phyloP scores from a whole-genome alignment of 2,797 vertebrate species.

The Coranthus polyacanthus region DNA sequence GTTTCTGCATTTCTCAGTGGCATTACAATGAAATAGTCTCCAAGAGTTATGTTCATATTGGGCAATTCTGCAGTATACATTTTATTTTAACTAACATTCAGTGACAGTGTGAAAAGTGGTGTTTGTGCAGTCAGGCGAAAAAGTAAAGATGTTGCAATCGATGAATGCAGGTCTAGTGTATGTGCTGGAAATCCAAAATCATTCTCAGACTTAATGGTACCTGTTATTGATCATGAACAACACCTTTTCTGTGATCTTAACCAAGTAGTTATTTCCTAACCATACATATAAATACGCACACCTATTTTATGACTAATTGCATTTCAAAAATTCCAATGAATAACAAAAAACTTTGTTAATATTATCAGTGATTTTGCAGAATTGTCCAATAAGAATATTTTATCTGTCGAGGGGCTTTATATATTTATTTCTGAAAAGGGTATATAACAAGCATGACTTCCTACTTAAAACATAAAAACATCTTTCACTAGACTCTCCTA shows the following conservation, averaged over 20 bases:
- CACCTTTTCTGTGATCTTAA: not conserved
- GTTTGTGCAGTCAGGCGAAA: not conserved
- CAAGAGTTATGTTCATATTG: slow-evolving; percentile 15
- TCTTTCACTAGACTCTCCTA: slow-evolving; percentile 16
- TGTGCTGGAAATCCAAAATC: not conserved
- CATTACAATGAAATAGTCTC: slow-evolving; percentile 28
- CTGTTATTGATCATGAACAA: no score
- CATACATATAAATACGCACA: not conserved
- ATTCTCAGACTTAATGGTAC: not conserved
- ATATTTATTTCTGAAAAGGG: slow-evolving; percentile 5
- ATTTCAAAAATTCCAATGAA: not conserved
- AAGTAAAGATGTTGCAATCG: not conserved
- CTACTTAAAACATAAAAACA: slow-evolving; percentile 26
- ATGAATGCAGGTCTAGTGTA: not conserved
- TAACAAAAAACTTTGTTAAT: no score
- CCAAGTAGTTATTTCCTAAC: not conserved
- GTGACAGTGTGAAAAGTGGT: not conserved
- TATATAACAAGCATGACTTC: slow-evolving; percentile 3
- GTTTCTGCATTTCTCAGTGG: slow-evolving; percentile 35
- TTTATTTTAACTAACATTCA: not conserved
- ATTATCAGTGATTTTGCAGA: not conserved
- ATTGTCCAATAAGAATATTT: slow-evolving; percentile 23
- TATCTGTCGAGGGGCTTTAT: not conserved
- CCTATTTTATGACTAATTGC: no score
- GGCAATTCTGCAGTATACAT: not conserved